Conservation (phyloP, 2,113 vertebrate species). For the Casuarius casuarius region DNA sequence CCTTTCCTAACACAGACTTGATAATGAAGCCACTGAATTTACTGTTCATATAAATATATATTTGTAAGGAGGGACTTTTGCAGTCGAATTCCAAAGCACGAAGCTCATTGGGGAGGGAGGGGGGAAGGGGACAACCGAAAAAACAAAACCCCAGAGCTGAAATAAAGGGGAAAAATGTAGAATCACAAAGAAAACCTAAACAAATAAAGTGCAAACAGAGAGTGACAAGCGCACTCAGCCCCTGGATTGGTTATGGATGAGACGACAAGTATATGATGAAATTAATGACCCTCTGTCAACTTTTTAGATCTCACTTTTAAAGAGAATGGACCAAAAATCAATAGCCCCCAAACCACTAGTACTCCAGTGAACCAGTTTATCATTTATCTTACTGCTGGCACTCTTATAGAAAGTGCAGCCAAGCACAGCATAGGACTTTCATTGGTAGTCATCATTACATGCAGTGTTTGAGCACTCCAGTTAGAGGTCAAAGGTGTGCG, state of each 20-base stretch:
- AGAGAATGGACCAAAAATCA: conserved; percentile 89
- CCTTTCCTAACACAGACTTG: conserved; percentile 2
- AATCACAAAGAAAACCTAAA: conserved; percentile 84
- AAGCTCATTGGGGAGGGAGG: conserved; percentile 26
- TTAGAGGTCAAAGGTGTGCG: conserved; percentile 80
- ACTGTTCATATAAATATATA: background rate
- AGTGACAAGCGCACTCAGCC: conserved; percentile 86
- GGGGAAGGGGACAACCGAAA: background rate
- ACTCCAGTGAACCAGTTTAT: conserved; percentile 86
- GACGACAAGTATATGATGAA: conserved; percentile 89
- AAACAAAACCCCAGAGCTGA: conserved; percentile 30
- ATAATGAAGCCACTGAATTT: conserved; percentile 1
- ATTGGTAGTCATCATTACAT: conserved; percentile 81
- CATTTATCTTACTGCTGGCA: conserved; percentile 89
- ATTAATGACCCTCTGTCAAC: conserved; percentile 92
- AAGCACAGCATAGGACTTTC: conserved; percentile 83
- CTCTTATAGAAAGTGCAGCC: conserved; percentile 86
- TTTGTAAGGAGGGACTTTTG: background rate
- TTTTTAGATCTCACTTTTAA: conserved; percentile 92
- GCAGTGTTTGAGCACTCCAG: conserved; percentile 77
- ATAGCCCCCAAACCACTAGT: conserved; percentile 88
- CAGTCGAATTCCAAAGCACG: background rate
- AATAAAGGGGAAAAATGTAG: conserved; percentile 64
- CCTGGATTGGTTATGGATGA: conserved; percentile 87
- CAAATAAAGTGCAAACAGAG: conserved; percentile 91